Conservation (phyloP, 1,140 invertebrate genomes). For the Galendromus occidentalis region DNA sequence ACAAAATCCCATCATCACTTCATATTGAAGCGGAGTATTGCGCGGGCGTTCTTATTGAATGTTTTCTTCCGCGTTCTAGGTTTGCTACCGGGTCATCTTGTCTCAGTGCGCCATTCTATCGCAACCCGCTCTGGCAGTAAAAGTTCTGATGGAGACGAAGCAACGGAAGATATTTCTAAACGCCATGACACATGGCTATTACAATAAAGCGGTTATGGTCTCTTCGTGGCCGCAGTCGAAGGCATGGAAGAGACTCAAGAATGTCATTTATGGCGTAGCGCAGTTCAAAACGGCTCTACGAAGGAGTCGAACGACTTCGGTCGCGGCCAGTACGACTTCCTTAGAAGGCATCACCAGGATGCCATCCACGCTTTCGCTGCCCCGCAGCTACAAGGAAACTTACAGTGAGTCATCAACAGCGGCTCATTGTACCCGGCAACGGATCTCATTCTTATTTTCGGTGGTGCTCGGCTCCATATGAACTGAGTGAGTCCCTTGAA, state of each 20-base stretch:
- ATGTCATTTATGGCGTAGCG: conserved; percentile 74
- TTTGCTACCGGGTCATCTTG: conserved; percentile 95
- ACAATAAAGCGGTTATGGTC: conserved; percentile 32
- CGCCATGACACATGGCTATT: conserved; percentile 87
- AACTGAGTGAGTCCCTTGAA: too few species aligned
- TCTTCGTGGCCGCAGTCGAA: conserved; percentile 53
- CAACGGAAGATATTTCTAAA: conserved; percentile 80
- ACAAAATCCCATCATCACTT: too few species aligned
- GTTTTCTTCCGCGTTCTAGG: conserved; percentile 41
- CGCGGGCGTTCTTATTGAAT: conserved; percentile 13
- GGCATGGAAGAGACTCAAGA: conserved; percentile 86
- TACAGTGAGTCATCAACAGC: neutral
- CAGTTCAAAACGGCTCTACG: conserved; percentile 30
- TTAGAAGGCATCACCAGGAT: neutral
- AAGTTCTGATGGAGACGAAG: conserved; percentile 86
- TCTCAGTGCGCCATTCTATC: conserved; percentile 88
- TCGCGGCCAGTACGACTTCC: neutral
- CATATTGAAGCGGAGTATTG: too few species aligned
- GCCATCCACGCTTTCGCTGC: neutral
- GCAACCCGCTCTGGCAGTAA: conserved; percentile 79
- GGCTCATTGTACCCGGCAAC: too few species aligned
- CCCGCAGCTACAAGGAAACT: neutral
- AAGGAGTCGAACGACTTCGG: neutral
- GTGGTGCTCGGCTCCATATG: too few species aligned
- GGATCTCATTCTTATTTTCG: too few species aligned